A percentile compares a stretch with the other conserved stretches of the same genome.
These are phyloP conservation scores for Drosophila lini DNA, from an alignment of 1,140 invertebrate species.

Conservation along the genomic window DNA sequence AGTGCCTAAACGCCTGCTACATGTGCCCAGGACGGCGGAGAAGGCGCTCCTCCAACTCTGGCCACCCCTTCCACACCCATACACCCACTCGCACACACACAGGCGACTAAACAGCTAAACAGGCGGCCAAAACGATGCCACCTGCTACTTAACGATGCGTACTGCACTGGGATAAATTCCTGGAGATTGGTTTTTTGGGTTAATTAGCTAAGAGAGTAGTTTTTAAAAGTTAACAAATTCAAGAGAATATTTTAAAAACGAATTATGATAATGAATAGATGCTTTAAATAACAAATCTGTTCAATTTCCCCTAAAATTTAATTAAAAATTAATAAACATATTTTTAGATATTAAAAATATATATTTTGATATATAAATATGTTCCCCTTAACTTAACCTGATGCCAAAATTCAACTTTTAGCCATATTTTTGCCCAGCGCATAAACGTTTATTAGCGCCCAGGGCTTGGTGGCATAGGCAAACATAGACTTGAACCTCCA, in stretches of 20 bases:
- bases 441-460: constrained; percentile 52
- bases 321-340: not conserved
- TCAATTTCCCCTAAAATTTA: not conserved
- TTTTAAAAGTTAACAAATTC: not conserved
- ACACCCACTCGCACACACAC: constrained; percentile 1
- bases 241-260: too few relatives aligned
- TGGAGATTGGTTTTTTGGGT: not conserved
- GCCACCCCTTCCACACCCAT: constrained; percentile 1
- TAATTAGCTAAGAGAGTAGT: not conserved
- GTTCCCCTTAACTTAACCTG: not conserved
- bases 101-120: constrained; percentile 53
- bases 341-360: not conserved
- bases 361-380: not conserved
- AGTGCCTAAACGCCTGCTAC: constrained; percentile 73
- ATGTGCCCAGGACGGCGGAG: constrained; percentile 52
- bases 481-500: constrained; percentile 30
- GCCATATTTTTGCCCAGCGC: constrained; percentile 23
- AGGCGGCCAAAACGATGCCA: constrained; percentile 57
- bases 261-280: too few relatives aligned
- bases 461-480: constrained; percentile 29
- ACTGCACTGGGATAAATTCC: constrained; percentile 50
- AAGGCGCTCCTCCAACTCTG: not conserved
- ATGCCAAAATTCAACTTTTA: not conserved
- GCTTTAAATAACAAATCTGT: not conserved
- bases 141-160: constrained; percentile 65